A percentile compares a stretch with the other conserved stretches of the same genome.
Conservation (phyloP, 2,113 vertebrate species). For the Plecotus auritus region DNA sequence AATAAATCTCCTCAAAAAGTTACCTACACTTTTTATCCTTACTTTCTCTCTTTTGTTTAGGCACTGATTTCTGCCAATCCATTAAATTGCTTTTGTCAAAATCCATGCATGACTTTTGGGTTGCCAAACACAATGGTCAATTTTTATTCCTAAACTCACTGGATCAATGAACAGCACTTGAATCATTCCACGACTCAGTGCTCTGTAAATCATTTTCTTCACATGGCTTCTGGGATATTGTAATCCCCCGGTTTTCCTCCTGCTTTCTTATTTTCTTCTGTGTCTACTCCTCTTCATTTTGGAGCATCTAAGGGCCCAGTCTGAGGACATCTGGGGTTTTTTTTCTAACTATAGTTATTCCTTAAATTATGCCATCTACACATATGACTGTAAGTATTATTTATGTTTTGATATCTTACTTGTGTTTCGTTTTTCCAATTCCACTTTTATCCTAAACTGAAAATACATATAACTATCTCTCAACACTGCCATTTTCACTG, state of each 20-base stretch:
- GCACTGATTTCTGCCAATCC: not conserved
- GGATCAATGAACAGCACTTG: not conserved
- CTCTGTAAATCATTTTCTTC: not conserved
- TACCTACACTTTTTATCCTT: not conserved
- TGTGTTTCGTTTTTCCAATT: not conserved
- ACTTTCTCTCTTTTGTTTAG: not conserved
- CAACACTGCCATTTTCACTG: not conserved
- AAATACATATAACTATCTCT: not conserved
- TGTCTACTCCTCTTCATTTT: not conserved
- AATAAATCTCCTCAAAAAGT: not conserved
- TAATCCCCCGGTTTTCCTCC: not conserved
- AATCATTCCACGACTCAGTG: not conserved
- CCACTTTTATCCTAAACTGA: not conserved
- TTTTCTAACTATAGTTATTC: not conserved
- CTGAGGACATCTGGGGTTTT: not conserved
- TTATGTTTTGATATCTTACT: not conserved
- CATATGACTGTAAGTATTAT: not conserved
- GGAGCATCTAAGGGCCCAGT: not conserved
- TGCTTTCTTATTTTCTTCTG: not conserved
- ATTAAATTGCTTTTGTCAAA: not conserved
- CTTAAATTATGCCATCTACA: not conserved
- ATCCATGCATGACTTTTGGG: not conserved
- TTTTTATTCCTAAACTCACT: not conserved
- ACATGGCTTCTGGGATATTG: not conserved
- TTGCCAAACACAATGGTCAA: not conserved